Percentiles rank a stretch among this genome's conserved stretches.
These are phyloP conservation scores for Actinemys pallida DNA, from an alignment of 2,113 vertebrate species.

Conservation along the genomic window DNA sequence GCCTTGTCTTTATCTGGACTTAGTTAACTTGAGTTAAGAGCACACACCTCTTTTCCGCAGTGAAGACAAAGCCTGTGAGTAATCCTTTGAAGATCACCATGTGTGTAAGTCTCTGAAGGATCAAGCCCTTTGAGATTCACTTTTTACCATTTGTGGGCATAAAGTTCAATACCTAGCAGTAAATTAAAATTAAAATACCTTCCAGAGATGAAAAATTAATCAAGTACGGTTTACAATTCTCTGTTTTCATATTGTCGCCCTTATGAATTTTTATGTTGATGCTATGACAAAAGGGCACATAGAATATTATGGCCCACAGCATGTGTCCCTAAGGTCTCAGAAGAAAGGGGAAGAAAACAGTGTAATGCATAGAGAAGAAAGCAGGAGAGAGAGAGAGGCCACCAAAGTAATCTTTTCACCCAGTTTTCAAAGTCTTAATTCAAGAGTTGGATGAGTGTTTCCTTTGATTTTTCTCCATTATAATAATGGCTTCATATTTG, in stretches of 20 bases:
- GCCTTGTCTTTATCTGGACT: neutral
- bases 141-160: neutral
- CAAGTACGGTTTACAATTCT: neutral
- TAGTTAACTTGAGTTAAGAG: neutral
- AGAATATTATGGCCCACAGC: too few species aligned
- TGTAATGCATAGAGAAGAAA: neutral
- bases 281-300: neutral
- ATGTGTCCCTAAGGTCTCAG: neutral
- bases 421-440: neutral
- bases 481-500: neutral
- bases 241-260: neutral
- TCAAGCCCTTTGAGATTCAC: neutral
- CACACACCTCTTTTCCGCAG: neutral
- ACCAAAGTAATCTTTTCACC: neutral
- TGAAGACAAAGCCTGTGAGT: neutral
- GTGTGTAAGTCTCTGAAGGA: neutral
- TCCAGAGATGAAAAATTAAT: neutral
- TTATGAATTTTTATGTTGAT: neutral
- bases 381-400: neutral
- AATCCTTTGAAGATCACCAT: neutral
- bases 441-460: neutral
- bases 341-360: neutral
- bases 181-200: neutral
- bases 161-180: neutral
- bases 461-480: neutral